Percentiles rank a stretch among this genome's conserved stretches.
These are phyloP conservation scores for Rhabdomys pumilio DNA, from an alignment of 2,797 vertebrate species.

Conservation along the genomic window DNA sequence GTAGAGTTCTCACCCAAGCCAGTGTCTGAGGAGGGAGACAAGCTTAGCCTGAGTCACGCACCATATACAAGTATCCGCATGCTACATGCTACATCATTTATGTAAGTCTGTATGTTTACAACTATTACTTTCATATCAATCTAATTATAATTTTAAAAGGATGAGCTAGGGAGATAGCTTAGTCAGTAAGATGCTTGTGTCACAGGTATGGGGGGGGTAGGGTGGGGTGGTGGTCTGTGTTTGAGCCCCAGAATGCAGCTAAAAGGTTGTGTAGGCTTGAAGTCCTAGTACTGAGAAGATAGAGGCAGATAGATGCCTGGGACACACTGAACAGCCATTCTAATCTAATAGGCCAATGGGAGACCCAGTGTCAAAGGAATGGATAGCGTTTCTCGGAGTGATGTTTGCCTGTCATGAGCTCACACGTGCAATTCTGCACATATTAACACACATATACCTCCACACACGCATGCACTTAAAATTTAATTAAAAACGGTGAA, in stretches of 20 bases:
- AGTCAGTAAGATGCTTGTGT: neutral
- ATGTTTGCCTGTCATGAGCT: too few relatives aligned
- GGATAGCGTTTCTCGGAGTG: neutral
- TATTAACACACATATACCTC: neutral
- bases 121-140: neutral
- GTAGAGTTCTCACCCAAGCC: neutral
- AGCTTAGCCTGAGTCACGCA: neutral
- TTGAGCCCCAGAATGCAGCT: neutral
- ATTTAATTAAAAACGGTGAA: neutral
- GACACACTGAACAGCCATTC: neutral
- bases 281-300: neutral
- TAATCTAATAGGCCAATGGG: neutral
- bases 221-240: neutral
- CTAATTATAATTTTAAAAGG: neutral
- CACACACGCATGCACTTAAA: neutral
- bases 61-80: neutral
- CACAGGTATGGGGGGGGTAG: neutral
- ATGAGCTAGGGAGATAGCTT: neutral
- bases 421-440: neutral
- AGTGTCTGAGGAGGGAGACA: neutral
- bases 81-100: too few relatives aligned
- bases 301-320: neutral
- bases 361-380: neutral
- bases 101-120: neutral
- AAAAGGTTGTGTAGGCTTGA: neutral